Percentiles rank a stretch among this genome's conserved stretches.
phyloP scores from a whole-genome alignment of 2,113 vertebrate species.

The Misgurnus mizolepis region DNA sequence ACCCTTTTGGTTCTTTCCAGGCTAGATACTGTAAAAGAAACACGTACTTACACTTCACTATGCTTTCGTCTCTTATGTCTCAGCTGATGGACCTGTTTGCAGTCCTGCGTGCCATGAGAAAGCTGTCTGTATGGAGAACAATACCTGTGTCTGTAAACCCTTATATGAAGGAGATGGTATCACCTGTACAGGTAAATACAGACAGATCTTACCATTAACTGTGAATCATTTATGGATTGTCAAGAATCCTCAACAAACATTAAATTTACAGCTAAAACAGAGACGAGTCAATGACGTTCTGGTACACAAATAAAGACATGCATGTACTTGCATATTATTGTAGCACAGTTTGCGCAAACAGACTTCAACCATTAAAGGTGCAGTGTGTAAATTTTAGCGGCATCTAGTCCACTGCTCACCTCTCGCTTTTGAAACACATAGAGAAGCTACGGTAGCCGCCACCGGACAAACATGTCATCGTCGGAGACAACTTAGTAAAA shows the following conservation, averaged over 20 bases:
- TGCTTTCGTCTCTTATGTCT: not conserved
- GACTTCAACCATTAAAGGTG: no score
- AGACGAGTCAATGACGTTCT: not conserved
- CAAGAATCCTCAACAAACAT: no score
- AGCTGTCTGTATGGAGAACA: constrained; percentile 82
- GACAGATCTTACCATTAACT: not conserved
- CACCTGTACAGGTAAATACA: constrained; percentile 81
- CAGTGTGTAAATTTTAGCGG: no score
- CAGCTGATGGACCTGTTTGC: constrained; percentile 73
- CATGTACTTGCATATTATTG: no score
- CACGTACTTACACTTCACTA: not conserved
- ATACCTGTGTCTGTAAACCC: constrained; percentile 84
- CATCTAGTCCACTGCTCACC: no score
- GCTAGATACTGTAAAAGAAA: not conserved
- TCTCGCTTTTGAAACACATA: no score
- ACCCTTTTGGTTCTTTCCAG: not conserved
- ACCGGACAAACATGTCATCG: no score
- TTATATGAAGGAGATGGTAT: constrained; percentile 86
- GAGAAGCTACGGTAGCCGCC: no score
- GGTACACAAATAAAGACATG: not conserved
- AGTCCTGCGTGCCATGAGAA: constrained; percentile 81
- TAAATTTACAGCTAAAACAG: not conserved
- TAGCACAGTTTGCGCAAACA: no score
- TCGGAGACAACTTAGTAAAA: no score
- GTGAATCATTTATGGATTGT: no score